Evolutionary conservation across 2,113 vertebrate genomes (phyloP).

Genomic region (Cariama cristata): DNA sequence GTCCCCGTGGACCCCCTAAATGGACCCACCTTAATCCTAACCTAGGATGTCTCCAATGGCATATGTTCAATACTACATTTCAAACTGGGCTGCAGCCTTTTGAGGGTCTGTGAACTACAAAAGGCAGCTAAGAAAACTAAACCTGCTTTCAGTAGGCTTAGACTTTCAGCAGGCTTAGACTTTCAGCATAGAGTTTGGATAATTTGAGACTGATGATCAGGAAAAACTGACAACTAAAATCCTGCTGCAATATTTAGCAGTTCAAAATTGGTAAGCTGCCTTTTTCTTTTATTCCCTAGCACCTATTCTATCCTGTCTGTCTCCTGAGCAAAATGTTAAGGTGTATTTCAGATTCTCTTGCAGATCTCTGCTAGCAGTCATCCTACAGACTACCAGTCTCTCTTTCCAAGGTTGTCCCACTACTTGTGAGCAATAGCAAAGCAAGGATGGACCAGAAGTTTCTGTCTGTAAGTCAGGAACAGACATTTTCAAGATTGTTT

Average conservation of each 20-base stretch:
- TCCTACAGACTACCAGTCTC: background rate
- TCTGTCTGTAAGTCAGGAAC: background rate
- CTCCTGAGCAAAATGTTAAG: background rate
- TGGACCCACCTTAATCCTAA: background rate
- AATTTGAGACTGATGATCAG: background rate
- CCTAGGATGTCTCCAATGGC: background rate
- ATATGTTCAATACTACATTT: background rate
- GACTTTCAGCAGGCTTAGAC: background rate
- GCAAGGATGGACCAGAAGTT: background rate
- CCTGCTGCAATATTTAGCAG: background rate
- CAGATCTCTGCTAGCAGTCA: background rate
- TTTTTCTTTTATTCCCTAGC: background rate
- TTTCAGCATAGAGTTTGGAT: background rate
- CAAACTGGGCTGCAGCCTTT: background rate
- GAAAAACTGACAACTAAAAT: background rate
- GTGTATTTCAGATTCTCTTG: background rate
- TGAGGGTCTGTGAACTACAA: background rate
- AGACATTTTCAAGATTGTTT: background rate
- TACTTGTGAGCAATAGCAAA: background rate
- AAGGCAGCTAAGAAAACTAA: background rate
- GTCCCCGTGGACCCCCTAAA: background rate
- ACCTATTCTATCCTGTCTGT: background rate
- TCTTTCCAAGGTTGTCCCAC: background rate
- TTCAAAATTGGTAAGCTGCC: background rate
- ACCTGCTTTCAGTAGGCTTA: background rate